Conservation (phyloP, 2,888 invertebrate genomes). For the Colostygia pectinataria region DNA sequence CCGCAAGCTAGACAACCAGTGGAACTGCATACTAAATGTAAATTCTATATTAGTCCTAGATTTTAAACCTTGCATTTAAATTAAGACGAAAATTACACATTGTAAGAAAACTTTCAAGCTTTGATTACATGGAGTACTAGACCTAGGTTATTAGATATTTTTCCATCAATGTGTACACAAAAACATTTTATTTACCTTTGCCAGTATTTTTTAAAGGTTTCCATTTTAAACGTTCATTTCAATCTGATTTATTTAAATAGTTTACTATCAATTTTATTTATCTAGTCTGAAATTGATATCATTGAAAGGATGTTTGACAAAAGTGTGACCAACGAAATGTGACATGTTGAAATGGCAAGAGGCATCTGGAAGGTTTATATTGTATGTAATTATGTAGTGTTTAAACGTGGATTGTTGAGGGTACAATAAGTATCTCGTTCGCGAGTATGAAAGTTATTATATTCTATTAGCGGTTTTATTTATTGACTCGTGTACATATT, state of each 20-base stretch:
- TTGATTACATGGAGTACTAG: constrained; percentile 46
- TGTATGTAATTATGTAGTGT: constrained; percentile 33
- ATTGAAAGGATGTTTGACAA: constrained; percentile 58
- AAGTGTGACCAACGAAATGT: constrained; percentile 22
- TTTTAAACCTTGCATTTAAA: constrained; percentile 73
- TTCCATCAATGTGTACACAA: constrained; percentile 45
- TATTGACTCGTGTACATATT: constrained; percentile 44
- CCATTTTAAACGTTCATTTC: constrained; percentile 31
- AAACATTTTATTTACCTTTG: constrained; percentile 61
- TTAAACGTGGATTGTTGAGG: constrained; percentile 29
- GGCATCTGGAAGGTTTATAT: constrained; percentile 28
- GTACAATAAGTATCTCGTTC: constrained; percentile 26
- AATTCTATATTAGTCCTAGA: constrained; percentile 64
- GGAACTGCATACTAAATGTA: constrained; percentile 48
- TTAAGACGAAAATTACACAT: constrained; percentile 63
- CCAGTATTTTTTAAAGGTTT: constrained; percentile 69
- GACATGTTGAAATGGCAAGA: constrained; percentile 12
- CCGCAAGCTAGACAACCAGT: too few species aligned
- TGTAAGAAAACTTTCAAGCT: constrained; percentile 61
- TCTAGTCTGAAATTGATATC: constrained; percentile 68
- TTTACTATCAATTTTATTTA: constrained; percentile 51
- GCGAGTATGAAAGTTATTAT: constrained; percentile 39
- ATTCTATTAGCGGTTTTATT: constrained; percentile 47
- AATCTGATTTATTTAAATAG: constrained; percentile 41
- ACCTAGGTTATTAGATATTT: constrained; percentile 56